Base-by-base conservation (phyloP, 2,797 vertebrate species). In the Neoniphon sammara region DNA sequence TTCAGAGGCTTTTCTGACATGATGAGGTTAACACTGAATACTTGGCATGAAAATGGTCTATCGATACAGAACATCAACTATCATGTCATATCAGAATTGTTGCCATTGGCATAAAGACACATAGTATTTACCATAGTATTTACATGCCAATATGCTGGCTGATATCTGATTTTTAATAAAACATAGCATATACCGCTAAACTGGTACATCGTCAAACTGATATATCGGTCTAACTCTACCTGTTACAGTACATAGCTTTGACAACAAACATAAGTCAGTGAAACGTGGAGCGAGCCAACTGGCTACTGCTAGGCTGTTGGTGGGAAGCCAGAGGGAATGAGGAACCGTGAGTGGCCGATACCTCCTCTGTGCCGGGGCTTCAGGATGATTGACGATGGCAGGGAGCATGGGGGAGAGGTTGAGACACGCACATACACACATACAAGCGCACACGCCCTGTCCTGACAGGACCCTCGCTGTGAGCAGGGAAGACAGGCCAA, bases 331-430 rank as follows among this genome's bases (percentile, higher is more conserved):
- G 63, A 49, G 34, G 63, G 58, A 59, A 56, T 5, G 14, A n/a
- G 56, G 74, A 69, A 30, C 70, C 54, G 53, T 46, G 87, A 84
- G 76, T 81, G 86, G 80, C 31, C 12, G 68, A 20, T 71, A 4
- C 56, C 71, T 66, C 55, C 58, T 23, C 36, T 42, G 70, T 70
- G 74, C 63, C 9, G 27, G 61, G 56, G 60, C 57, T 80, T 46
- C 53, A 23, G 72, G 75, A 80, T 91, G 83, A 91, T 87, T 85
- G 80, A 90, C 71, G 77, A 67, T 74, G 75, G 61, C 36, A 52
- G 76, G 71, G 66, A 80, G 71, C 64, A 59, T 58, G 25, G 65
- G 46, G 68, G 67, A 67, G 73, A 70, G 50, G 73, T 78, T 64
- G 53, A 64, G 81, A 81, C 30, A 65, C 15, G 7, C 47, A 58